Evolutionary conservation across 2,888 invertebrate genomes (phyloP).

Genomic region (Sipunculus nudus): DNA sequence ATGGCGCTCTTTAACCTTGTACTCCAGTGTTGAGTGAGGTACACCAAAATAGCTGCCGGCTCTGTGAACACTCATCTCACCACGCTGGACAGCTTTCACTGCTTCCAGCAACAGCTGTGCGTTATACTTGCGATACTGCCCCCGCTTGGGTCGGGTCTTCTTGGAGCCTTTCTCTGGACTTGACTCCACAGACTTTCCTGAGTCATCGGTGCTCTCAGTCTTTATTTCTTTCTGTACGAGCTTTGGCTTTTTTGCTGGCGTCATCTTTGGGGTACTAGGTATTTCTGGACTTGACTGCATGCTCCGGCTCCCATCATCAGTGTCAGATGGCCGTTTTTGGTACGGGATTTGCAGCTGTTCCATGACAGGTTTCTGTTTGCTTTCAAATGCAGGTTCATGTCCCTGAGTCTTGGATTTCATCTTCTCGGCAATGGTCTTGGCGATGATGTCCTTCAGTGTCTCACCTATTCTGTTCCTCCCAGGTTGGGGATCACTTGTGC

Average conservation of each 20-base stretch:
- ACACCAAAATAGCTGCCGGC: slow-evolving; percentile 98
- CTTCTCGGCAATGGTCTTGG: slow-evolving; percentile 89
- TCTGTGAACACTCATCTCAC: slow-evolving; percentile 98
- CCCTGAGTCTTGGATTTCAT: slow-evolving; percentile 37
- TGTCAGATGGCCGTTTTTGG: slow-evolving; percentile 8
- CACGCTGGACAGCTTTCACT: slow-evolving; percentile 94
- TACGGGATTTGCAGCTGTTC: neutral
- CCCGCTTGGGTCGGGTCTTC: slow-evolving; percentile 94
- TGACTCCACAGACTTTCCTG: neutral
- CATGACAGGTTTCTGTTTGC: slow-evolving; percentile 5
- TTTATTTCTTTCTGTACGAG: slow-evolving; percentile 8
- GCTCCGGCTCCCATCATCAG: too few species aligned
- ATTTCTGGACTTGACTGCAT: too few species aligned
- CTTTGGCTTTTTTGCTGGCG: slow-evolving; percentile 9
- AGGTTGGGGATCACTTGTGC: neutral
- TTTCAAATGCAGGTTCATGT: neutral
- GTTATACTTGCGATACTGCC: slow-evolving; percentile 96
- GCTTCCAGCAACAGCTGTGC: slow-evolving; percentile 96
- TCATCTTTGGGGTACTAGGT: too few species aligned
- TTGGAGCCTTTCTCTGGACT: slow-evolving; percentile 72
- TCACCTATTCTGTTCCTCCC: slow-evolving; percentile 63
- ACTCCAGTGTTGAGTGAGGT: slow-evolving; percentile 98
- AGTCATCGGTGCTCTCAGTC: neutral
- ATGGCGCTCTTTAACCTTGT: slow-evolving; percentile 75
- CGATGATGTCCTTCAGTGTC: slow-evolving; percentile 86